Base-by-base conservation (phyloP, 2,797 vertebrate genomes). In the Synanceia verrucosa region DNA sequence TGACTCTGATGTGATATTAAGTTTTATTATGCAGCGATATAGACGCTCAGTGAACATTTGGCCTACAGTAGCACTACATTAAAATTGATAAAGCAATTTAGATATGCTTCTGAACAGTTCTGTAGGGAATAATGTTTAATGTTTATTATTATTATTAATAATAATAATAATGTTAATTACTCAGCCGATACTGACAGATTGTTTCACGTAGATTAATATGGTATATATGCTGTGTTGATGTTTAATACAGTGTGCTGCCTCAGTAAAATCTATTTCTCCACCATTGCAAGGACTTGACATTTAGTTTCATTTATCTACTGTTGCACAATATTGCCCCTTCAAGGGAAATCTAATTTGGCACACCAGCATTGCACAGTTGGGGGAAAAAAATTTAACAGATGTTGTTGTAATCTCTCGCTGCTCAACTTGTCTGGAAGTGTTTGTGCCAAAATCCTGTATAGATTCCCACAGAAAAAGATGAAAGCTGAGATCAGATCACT, bases 351-450 rank as follows among this genome's bases (percentile, higher is more conserved):
- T 79, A 5, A 71, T 50, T 67, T 79, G 67, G 59, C 59, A 50
- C 73, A 34, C 3, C 44, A 62, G 6, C 6, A 5, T 11, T 11
- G 31, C 62, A 62, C 57, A 46, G 52, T 60, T 79, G 36, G 12
- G 58, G 44, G 59, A 61, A 55, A 10, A n/a, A 43, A n/a, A n/a
- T n/a, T 60, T 24, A 74, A 48, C 67, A 64, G 60, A 79, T 78
- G 60, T 70, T 70, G 26, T 65, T 61, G n/a, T 68, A 56, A 77
- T 76, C 62, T 76, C 52, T 65, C 5, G 36, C 65, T 79, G 70
- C 50, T 81, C 48, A 57, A 55, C 24, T 70, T 82, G 48, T 61
- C 63, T 55, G 24, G 55, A 66, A 61, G 37, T 36, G 48, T 82
- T 61, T 41, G 26, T 16, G 24, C 39, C 26, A 53, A 57, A 62